Base-by-base conservation (phyloP, 2,888 invertebrate genomes). In the Eupithecia pulchellata region DNA sequence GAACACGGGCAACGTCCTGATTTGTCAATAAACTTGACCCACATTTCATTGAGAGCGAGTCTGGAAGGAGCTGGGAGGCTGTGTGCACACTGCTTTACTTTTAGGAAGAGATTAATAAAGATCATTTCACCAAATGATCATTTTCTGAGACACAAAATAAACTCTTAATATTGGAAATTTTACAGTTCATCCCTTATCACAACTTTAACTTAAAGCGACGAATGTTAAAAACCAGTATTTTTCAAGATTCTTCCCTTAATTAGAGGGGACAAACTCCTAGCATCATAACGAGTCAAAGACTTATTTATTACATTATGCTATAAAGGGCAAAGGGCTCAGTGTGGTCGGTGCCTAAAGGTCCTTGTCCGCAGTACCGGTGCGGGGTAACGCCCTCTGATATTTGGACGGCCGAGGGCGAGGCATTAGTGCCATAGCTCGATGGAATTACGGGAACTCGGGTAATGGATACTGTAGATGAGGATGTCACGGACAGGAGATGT, bases 1-100 rank as follows among this genome's bases (percentile, higher is more conserved):
- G 68, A 58, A 75, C 69, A 79, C 86, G 91, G 91, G 90, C 92
- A 93, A 92, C 82, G 93, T 91, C 92, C 93, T 91, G 91, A 89
- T 92, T 92, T 91, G 91, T 92, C 91, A 93, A 93, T 92, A 93
- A 93, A 93, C 93, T 92, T 93, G 93, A 93, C 93, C 93, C 84
- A 92, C 89, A 89, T 93, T 89, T 91, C 91, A 92, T 92, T 91
- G 90, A 91, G 87, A 87, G 86, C 86, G 87, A 86, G 87, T 81
- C 86, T 85, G 81, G 79, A 84, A 85, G 88, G 89, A 86, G 85
- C 81, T 75, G 68, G 68, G 76, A 89, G 80, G 86, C 70, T 61
- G 77, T 55, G 79, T 79, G 75, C 78, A 87, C 70, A 85, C 20
- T 32, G 34, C 34, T 34, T 34, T 61, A 11, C 2, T 60, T 32